Evolutionary conservation across 2,797 vertebrate species (phyloP).

Genomic region (Tadarida brasiliensis): DNA sequence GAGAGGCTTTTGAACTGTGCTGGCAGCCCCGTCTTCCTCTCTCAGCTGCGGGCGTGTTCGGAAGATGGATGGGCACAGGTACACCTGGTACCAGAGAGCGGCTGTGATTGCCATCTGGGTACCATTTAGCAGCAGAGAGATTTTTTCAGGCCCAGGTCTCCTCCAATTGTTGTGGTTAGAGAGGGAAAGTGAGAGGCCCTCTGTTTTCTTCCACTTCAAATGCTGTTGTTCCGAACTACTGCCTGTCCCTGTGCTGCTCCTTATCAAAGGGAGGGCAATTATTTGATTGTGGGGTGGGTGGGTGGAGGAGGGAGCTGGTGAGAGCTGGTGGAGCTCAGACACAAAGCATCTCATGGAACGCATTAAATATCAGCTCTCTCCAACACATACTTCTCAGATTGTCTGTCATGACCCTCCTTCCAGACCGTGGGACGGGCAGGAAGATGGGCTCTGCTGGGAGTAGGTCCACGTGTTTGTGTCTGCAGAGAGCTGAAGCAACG

Average conservation of each 20-base stretch:
- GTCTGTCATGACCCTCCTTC: not conserved
- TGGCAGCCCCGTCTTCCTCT: constrained; percentile 55
- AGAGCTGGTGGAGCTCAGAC: constrained; percentile 46
- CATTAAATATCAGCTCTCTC: not conserved
- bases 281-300: not conserved
- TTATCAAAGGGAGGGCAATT: constrained; percentile 60
- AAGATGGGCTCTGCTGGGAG: not conserved
- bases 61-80: constrained; percentile 54
- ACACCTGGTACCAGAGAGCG: not conserved
- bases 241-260: not conserved
- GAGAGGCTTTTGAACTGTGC: not conserved
- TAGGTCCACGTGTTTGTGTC: not conserved
- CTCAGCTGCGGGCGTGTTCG: not conserved
- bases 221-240: not conserved
- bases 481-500: not conserved
- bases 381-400: not conserved
- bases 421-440: not conserved
- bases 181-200: constrained; percentile 66
- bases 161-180: constrained; percentile 59
- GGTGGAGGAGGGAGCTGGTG: constrained; percentile 37
- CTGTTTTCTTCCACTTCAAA: constrained; percentile 62
- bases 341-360: not conserved
- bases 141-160: constrained; percentile 32
- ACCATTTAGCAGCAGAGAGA: constrained; percentile 64
- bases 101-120: constrained; percentile 45